Evolutionary conservation across 2,888 invertebrate genomes (phyloP).

Genomic region (Epiblema foenella): DNA sequence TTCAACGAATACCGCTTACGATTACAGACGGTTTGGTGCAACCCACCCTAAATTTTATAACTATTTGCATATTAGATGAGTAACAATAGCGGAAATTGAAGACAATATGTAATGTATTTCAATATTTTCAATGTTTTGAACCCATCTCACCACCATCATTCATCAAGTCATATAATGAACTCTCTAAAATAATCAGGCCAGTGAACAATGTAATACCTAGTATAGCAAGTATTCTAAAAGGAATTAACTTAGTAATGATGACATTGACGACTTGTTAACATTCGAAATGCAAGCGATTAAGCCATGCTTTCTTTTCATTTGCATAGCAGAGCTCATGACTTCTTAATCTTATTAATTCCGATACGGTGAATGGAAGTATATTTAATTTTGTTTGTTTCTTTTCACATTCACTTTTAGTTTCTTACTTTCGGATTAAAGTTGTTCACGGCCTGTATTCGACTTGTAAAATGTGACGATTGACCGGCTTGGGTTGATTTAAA

Average conservation of each 20-base stretch:
- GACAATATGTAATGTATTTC: too few relatives aligned
- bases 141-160: too few relatives aligned
- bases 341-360: constrained; percentile 26
- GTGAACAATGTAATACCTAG: background rate
- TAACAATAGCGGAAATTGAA: too few relatives aligned
- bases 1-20: too few relatives aligned
- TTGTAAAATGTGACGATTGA: too few relatives aligned
- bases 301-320: constrained; percentile 21
- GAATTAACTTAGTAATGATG: background rate
- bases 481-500: too few relatives aligned
- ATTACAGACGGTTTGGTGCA: too few relatives aligned
- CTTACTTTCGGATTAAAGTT: background rate
- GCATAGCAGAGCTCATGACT: constrained; percentile 21
- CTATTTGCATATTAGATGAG: too few relatives aligned
- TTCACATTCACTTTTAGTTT: constrained; percentile 12
- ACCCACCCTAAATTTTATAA: too few relatives aligned
- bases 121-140: too few relatives aligned
- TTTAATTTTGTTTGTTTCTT: constrained; percentile 19
- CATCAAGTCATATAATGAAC: too few relatives aligned
- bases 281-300: constrained; percentile 1
- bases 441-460: background rate
- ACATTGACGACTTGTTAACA: background rate
- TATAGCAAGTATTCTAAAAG: background rate
- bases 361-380: constrained; percentile 23
- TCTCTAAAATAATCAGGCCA: background rate